Base-by-base conservation (phyloP, 2,797 vertebrate genomes). In the Bradypodion ventrale region DNA sequence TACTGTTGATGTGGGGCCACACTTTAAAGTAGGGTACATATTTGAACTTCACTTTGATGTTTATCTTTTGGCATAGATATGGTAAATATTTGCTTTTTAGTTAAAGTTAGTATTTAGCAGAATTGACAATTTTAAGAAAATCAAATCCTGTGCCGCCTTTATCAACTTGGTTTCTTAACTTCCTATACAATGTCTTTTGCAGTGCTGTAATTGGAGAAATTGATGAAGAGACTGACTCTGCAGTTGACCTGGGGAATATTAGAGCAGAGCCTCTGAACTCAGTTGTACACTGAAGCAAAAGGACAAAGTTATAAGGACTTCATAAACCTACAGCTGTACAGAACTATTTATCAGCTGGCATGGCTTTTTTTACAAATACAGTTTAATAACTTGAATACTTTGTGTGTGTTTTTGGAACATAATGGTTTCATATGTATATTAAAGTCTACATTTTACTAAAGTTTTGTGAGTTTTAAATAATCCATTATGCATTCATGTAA, bases 131-230 rank as follows among this genome's bases (percentile, higher is more conserved):
- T 40, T 44, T 65, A 25, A 19, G 72, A 8, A 29, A 29, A 27
- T 35, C 35, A 66, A 44, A 75, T 85, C 21, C 32, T 56, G 29
- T 42, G 9, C 66, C 29, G 19, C 19, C 46, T 1, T n/a, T 68
- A 56, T 66, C 37, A 27, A 29, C 35, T 44, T 85, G 72, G 69
- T 82, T 79, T 89, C 15, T 85, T 66, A 87, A 77, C 40, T 87
- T 15, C 70, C 35, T 85, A 87, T 78, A 90, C 32, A 52, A 73
- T 70, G 83, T 84, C 80, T 89, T 63, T 96, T 95, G 32, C 92
- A 99, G 98, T 75, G 98, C 98, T 23, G 98, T 99, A 86, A 99
- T 99, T 89, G 98, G 98, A 80, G 98, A 99, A 95, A 99, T 99
- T 85, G 98, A 99, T 82, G 98, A 99, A 94, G 98, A 99, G 82